Base-by-base conservation (phyloP, 2,888 invertebrate genomes). In the Meliscaeva auricollis region DNA sequence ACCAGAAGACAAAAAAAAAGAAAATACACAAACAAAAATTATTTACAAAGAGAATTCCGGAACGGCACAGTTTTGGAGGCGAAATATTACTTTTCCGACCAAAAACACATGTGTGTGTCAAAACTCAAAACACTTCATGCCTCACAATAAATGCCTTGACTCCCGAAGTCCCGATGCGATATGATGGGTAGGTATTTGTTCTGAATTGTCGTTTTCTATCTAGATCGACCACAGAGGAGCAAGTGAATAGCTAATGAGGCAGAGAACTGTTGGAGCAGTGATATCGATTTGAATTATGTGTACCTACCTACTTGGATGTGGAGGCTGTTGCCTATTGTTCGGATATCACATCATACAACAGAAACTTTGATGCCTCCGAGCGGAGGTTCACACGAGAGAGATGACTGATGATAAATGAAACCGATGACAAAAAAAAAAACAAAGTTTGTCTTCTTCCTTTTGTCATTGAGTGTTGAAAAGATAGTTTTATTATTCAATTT, bases 171-270 rank as follows among this genome's bases (percentile, higher is more conserved):
- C n/a, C n/a, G n/a, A n/a, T 74, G 75, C 30, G 13, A 30, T 7
- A 62, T 50, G 26, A 50, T 38, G 35, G 48, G 50, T 22, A 17
- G 38, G 32, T 44, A 35, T n/a, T n/a, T 48, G n/a, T 13, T 56
- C 15, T 26, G 22, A 41, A 56, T 20, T 60, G 66, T 15, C 66
- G 41, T 50, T 30, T 46, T 46, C 8, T 32, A 15, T 46, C 58
- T 58, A 35, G 60, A 60, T 35, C 38, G 41, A 46, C 46, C 46
- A 32, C 44, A 32, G 2, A 60, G 46, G 64, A 58, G 58, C 70
- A 75, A 75, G 80, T 80, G 80, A 75, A 84, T 84, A 72, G 75
- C 80, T 84, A 84, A 84, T 75, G 72, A 80, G 75, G 56, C 56
- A 70, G 50, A 77, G 52, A 52, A 44, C 46, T 64, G 64, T 64